A percentile compares a stretch with the other conserved stretches of the same genome.
Evolutionary conservation across 2,888 invertebrate genomes (phyloP).

Genomic region (Atethmia centrago): DNA sequence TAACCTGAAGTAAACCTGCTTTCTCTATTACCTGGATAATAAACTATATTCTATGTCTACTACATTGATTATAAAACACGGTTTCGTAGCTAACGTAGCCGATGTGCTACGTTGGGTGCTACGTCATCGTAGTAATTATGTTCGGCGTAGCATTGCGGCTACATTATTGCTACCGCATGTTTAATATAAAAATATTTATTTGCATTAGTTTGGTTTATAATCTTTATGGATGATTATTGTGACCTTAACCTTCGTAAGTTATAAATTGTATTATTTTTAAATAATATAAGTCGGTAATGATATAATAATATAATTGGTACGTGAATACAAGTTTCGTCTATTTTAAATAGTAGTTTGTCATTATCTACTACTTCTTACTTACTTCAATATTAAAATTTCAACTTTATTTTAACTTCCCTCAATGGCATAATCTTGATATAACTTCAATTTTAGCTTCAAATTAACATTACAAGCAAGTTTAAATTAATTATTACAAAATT

Average conservation of each 20-base stretch:
- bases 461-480: constrained; percentile 7
- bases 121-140: constrained; percentile 6
- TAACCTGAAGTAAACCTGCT: too few species aligned
- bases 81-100: neutral
- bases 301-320: too few species aligned
- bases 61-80: neutral
- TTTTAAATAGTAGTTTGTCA: neutral
- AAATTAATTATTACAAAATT: constrained; percentile 26
- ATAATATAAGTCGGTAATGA: too few species aligned
- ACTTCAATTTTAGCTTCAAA: neutral
- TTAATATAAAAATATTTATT: too few species aligned
- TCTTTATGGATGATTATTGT: too few species aligned
- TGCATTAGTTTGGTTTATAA: too few species aligned
- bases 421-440: neutral
- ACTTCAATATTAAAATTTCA: neutral
- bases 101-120: neutral
- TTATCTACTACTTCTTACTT: neutral
- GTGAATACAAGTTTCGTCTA: neutral
- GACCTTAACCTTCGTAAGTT: too few species aligned
- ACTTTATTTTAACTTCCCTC: neutral
- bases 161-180: neutral
- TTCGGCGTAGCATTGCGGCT: neutral
- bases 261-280: too few species aligned
- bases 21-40: too few species aligned
- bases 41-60: too few species aligned